A percentile compares a stretch with the other conserved stretches of the same genome.
Conservation (phyloP, 2,797 vertebrate species). For the Channallabes apus region DNA sequence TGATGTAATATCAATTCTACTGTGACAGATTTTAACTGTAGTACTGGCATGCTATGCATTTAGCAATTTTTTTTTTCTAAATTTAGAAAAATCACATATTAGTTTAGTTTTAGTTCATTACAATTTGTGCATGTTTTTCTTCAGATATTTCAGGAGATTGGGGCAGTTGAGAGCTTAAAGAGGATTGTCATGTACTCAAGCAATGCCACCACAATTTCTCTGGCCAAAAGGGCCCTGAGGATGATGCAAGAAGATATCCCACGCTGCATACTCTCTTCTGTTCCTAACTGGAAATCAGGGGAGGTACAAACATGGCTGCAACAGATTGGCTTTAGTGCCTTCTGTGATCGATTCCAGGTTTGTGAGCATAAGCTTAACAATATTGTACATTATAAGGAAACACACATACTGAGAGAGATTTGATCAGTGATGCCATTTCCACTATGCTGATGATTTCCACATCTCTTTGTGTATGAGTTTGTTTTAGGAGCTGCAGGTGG, state of each 20-base stretch:
- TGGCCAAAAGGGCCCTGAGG: conserved; percentile 86
- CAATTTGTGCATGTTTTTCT: neutral
- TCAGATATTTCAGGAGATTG: conserved; percentile 93
- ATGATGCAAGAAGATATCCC: conserved; percentile 92
- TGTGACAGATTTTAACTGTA: neutral
- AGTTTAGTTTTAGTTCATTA: neutral
- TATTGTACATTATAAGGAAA: neutral
- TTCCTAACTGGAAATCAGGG: conserved; percentile 92
- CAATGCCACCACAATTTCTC: conserved; percentile 82
- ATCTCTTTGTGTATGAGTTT: neutral
- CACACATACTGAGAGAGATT: neutral
- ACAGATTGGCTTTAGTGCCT: conserved; percentile 89
- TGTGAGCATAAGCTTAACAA: conserved; percentile 28
- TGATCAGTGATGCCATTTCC: neutral
- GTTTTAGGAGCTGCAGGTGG: conserved; percentile 88
- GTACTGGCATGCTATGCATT: neutral
- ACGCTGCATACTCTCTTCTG: conserved; percentile 81
- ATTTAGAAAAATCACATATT: neutral
- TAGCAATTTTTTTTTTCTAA: neutral
- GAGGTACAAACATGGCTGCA: conserved; percentile 96
- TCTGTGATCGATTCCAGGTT: conserved; percentile 87
- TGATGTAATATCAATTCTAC: neutral
- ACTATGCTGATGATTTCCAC: neutral
- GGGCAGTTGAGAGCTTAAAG: conserved; percentile 94
- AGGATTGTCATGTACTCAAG: conserved; percentile 92